Base-by-base conservation (phyloP, 92 coral and sea anemone genomes). In the Diadumene lineata region DNA sequence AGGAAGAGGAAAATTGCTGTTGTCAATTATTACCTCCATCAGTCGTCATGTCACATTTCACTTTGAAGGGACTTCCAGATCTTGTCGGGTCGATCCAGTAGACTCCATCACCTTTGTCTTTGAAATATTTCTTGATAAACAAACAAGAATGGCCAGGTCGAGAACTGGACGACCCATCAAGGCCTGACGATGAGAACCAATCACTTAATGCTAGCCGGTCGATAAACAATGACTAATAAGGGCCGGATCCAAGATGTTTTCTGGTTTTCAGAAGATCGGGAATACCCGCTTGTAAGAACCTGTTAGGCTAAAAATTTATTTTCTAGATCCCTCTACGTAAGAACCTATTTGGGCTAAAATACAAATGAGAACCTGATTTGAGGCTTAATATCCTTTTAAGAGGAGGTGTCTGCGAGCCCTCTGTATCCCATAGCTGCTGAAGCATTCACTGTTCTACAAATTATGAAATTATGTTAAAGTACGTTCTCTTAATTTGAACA, bases 1-100 rank as follows among this genome's bases (percentile, higher is more conserved):
- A n/a, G n/a, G n/a, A n/a, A n/a, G n/a, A n/a, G n/a, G n/a, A 53
- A 2, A 22, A 53, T 8, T 13, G 6, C 48, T 8, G n/a, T 53
- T 22, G n/a, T 2, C 60, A 53, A 3, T 22, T 7, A 23, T 60
- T 29, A 65, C 70, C 70, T 65, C 70, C 70, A 65, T 65, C 70
- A 11, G 70, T 65, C 11, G 70, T 65, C 70, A 65, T 65, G 28
- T 65, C 70, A 32, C 70, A 65, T 25, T 65, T 32, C 50, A 65
- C 70, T 2, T 1, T 22, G 70, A 65, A 65, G 2, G 70, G 70
- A 19, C 11, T 29, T 25, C 70, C 70, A 65, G 70, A 65, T 31
- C 25, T 6, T 6, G 51, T 43, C 25, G 70, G 70, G 17, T 43
- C 51, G 22, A 65, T 65, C 70, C 70, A 65, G 19, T 65, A 65